Conservation (phyloP, 2,113 vertebrate genomes). For the Mastomys natalensis region DNA sequence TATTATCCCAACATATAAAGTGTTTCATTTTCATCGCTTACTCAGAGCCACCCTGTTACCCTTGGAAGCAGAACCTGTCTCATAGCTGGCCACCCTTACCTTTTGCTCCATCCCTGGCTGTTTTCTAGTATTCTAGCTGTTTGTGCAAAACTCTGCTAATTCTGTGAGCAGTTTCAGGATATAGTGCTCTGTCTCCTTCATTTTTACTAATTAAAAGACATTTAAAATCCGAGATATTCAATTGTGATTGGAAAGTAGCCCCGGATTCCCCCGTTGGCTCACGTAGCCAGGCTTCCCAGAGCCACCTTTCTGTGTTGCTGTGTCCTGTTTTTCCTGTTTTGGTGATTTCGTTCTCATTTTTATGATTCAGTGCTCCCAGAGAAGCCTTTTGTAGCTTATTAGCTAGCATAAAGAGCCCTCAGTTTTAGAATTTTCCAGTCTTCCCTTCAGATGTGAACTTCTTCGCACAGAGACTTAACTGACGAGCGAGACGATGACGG, state of each 20-base stretch:
- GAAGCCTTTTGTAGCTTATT: constrained; percentile 1
- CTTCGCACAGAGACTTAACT: not conserved
- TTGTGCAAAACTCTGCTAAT: not conserved
- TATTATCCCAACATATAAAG: not conserved
- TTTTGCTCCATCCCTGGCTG: not conserved
- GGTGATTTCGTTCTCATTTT: not conserved
- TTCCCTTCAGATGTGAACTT: constrained; percentile 17
- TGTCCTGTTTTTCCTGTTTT: not conserved
- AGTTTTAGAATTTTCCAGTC: constrained; percentile 25
- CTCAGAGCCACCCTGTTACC: not conserved
- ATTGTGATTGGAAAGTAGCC: not conserved
- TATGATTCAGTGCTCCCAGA: not conserved
- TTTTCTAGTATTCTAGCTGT: not conserved
- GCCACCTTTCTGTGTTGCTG: rapidly evolving
- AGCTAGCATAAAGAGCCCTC: not conserved
- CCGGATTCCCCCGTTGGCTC: rapidly evolving
- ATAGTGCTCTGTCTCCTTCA: not conserved
- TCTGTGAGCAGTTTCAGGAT: not conserved
- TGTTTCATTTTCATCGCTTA: not conserved
- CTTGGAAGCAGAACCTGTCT: not conserved
- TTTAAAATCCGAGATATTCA: not conserved
- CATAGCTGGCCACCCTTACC: not conserved
- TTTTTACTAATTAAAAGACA: constrained; percentile 1
- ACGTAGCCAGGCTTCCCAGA: not conserved
- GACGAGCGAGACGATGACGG: not conserved